phyloP scores from a whole-genome alignment of 2,113 vertebrate genomes.

The Vulpes ferrilata region DNA sequence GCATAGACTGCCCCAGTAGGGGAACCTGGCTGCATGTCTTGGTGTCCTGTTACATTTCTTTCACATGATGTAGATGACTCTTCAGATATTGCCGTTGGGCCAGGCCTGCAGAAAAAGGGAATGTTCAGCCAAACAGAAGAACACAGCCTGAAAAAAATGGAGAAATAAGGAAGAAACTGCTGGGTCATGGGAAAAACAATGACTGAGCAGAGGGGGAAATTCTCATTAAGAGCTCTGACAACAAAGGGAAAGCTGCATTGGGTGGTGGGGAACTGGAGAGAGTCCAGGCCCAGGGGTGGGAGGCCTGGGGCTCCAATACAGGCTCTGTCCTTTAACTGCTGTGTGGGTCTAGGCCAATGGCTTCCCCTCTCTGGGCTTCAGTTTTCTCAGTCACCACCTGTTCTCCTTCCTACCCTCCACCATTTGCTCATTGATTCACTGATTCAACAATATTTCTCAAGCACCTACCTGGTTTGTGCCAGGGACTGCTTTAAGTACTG shows the following conservation, averaged over 20 bases:
- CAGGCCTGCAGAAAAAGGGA: not conserved
- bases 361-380: not conserved
- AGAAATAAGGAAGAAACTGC: not conserved
- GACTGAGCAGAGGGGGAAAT: not conserved
- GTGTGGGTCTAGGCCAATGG: not conserved
- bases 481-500: not conserved
- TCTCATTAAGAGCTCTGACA: rapidly evolving
- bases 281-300: rapidly evolving
- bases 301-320: not conserved
- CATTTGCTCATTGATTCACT: not conserved
- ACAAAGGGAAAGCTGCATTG: not conserved
- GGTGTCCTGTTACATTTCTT: conserved; percentile 48
- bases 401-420: not conserved
- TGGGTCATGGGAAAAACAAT: not conserved
- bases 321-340: not conserved
- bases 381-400: not conserved
- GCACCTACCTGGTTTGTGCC: not conserved
- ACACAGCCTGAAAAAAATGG: not conserved
- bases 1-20: not conserved
- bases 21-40: not conserved
- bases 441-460: not conserved
- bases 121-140: not conserved
- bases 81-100: not conserved
- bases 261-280: not conserved
- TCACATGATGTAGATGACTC: not conserved